phyloP scores from a whole-genome alignment of 2,888 invertebrate species.

The Lochmaea crataegi region DNA sequence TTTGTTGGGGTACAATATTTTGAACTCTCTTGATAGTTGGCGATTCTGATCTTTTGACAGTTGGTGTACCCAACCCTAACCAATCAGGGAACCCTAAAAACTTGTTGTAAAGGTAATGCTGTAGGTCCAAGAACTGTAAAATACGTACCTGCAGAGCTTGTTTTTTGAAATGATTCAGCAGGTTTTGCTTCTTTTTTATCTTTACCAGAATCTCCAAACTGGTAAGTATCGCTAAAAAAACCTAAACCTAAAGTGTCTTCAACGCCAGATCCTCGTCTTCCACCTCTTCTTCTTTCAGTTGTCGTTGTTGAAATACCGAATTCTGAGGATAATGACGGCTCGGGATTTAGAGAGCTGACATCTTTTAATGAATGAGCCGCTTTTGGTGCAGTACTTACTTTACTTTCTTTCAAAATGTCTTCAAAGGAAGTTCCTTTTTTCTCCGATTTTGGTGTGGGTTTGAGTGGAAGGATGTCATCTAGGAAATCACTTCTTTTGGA shows the following conservation, averaged over 20 bases:
- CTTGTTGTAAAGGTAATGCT: background rate
- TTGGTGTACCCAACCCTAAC: slow-evolving; percentile 52
- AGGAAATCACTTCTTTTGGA: slow-evolving; percentile 56
- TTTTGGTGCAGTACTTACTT: slow-evolving; percentile 37
- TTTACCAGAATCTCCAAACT: slow-evolving; percentile 40
- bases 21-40: slow-evolving; percentile 47
- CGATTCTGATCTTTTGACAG: slow-evolving; percentile 38
- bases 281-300: slow-evolving; percentile 53
- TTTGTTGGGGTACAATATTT: slow-evolving; percentile 12
- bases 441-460: slow-evolving; percentile 49
- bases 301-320: slow-evolving; percentile 34
- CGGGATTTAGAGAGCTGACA: background rate
- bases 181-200: slow-evolving; percentile 35
- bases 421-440: slow-evolving; percentile 56
- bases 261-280: slow-evolving; percentile 58
- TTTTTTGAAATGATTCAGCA: slow-evolving; percentile 36
- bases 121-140: background rate
- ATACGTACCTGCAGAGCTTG: slow-evolving; percentile 14
- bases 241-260: slow-evolving; percentile 72
- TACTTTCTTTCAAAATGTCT: slow-evolving; percentile 59
- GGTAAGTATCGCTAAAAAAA: slow-evolving; percentile 55
- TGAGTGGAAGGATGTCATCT: slow-evolving; percentile 58
- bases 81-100: slow-evolving; percentile 58
- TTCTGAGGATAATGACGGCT: slow-evolving; percentile 19
- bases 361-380: slow-evolving; percentile 36